Conservation (phyloP, 2,113 vertebrate genomes). For the Platysteira castanea region DNA sequence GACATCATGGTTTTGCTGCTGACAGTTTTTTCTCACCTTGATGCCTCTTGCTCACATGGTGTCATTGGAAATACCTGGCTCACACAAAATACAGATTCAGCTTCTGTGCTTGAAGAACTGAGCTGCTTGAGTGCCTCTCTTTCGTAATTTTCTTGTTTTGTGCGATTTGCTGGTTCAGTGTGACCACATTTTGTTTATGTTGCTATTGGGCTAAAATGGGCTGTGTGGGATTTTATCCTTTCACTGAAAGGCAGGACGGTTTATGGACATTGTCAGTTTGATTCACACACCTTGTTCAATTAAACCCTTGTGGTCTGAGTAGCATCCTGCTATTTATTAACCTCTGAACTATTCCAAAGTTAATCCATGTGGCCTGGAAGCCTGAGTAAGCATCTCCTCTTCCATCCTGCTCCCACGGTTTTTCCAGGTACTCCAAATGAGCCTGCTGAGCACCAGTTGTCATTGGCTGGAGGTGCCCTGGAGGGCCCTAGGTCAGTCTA, state of each 20-base stretch:
- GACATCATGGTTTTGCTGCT: background rate
- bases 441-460: background rate
- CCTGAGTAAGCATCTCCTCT: background rate
- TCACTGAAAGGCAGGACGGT: background rate
- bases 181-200: background rate
- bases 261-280: background rate
- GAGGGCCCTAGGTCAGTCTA: background rate
- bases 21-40: background rate
- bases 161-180: background rate
- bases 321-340: background rate
- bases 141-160: background rate
- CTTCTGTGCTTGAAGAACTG: background rate
- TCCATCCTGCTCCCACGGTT: background rate
- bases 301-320: background rate
- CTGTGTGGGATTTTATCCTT: background rate
- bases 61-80: background rate
- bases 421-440: background rate
- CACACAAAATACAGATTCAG: background rate
- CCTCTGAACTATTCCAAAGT: background rate
- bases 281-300: background rate
- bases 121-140: background rate
- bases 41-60: background rate
- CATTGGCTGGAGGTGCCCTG: background rate
- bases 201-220: background rate
- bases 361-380: background rate